These are phyloP conservation scores for Dromius quadrimaculatus DNA, from an alignment of 2,888 invertebrate genomes.

Conservation along the genomic window DNA sequence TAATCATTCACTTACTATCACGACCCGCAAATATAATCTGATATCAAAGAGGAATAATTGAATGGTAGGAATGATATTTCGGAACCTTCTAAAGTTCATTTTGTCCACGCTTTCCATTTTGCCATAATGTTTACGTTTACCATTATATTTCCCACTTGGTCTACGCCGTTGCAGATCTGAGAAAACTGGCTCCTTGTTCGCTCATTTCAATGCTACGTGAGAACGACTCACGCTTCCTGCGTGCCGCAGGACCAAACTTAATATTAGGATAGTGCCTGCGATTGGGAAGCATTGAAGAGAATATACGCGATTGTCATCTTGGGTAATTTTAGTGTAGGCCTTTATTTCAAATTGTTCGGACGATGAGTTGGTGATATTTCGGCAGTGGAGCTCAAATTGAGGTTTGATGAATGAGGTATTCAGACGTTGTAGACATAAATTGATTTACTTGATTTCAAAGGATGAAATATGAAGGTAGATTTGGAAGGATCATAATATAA, in stretches of 20 bases:
- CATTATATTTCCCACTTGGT: conserved; percentile 8
- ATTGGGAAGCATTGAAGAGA: neutral
- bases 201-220: conserved; percentile 31
- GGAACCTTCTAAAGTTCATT: too few species aligned
- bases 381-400: neutral
- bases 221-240: conserved; percentile 3
- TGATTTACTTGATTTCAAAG: neutral
- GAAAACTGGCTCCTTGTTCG: too few species aligned
- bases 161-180: neutral
- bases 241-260: neutral
- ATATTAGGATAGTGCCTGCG: neutral
- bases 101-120: neutral
- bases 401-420: neutral
- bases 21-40: too few species aligned
- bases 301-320: conserved; percentile 10
- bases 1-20: too few species aligned
- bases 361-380: neutral
- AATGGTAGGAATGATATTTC: too few species aligned
- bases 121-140: conserved; percentile 24
- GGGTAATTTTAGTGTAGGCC: conserved; percentile 4
- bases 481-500: too few species aligned
- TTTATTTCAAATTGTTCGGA: conserved; percentile 3
- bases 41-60: too few species aligned
- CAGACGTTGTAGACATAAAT: neutral
- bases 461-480: too few species aligned